A percentile compares a stretch with the other conserved stretches of the same genome.
phyloP scores from a whole-genome alignment of 2,888 invertebrate species.

The Augochlorella aurata region DNA sequence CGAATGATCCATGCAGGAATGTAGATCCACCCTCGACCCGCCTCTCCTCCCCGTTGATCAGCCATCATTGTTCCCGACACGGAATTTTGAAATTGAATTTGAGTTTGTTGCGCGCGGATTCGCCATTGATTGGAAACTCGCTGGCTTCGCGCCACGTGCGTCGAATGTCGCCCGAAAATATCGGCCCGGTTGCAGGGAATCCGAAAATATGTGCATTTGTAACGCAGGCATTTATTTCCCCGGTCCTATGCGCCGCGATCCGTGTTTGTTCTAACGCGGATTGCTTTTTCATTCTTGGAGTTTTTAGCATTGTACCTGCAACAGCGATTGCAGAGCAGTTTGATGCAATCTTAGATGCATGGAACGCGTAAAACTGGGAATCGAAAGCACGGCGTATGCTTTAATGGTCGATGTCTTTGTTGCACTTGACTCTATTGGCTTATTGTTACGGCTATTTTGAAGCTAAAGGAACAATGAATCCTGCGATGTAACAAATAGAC shows the following conservation, averaged over 20 bases:
- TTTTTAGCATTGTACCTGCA: no score
- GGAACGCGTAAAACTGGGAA: not conserved
- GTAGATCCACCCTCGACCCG: not conserved
- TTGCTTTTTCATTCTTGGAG: not conserved
- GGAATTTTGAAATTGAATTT: not conserved
- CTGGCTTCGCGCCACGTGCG: no score
- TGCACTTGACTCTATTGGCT: no score
- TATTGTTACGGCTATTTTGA: no score
- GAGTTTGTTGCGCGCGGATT: not conserved
- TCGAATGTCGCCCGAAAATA: no score
- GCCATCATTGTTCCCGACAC: not conserved
- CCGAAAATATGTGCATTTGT: not conserved
- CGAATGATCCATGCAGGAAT: not conserved
- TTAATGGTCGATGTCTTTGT: no score
- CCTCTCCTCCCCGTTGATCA: slow-evolving; percentile 2
- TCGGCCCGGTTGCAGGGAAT: no score
- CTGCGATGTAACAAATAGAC: no score
- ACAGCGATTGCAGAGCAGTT: not conserved
- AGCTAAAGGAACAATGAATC: no score
- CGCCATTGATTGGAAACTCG: not conserved
- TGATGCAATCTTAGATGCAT: not conserved
- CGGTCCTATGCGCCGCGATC: not conserved
- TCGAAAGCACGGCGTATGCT: no score
- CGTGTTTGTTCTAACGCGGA: not conserved
- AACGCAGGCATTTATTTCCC: not conserved